Base-by-base conservation (phyloP, 2,797 vertebrate species). In the Antrozous pallidus region DNA sequence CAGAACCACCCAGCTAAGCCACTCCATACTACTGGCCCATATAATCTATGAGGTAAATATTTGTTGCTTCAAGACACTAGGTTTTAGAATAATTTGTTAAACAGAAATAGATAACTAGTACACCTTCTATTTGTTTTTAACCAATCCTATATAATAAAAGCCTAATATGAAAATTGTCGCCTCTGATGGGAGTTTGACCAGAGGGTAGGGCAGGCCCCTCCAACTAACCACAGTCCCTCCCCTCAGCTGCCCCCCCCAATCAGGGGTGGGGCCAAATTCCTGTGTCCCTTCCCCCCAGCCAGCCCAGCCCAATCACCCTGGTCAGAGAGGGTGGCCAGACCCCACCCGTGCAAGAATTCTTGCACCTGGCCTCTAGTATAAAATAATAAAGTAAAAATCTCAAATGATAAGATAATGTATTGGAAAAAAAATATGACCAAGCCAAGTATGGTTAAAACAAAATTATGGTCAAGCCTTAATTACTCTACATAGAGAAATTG, bases 361-460 rank as follows among this genome's bases (percentile, higher is more conserved):
- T 31, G 58, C 58, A 61, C 12, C 11, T 2, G 26, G 56, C 28
- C 28, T 14, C 28, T 61, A 61, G 58, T 58, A 63, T 70, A 56
- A 90, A 83, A 78, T 85, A 84, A 81, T 58, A 42, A 71, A 84
- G 14, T 51, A 86, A 93, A 93, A 94, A 82, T 67, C 22, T 22
- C 31, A 90, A 63, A 3, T 58, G 38, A 36, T 58, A 88, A 77
- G 8, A 6, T 13, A 67, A 63, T 65, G 0, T 36, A 24, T n/a
- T 56, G 33, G 6, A 70, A 91, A 94, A 91, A 85, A 12, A 80
- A 3, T 47, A 28, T 42, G 61, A 33, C 11, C n/a, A 94, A 90
- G 84, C 2, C 4, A 71, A 91, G 33, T 28, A 42, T 12, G 49
- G 22, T 75, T 83, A 82, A 85, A 86, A 24, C 33, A 74, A 90